Evolutionary conservation across 2,888 invertebrate genomes (phyloP).

Genomic region (Unio pictorum): DNA sequence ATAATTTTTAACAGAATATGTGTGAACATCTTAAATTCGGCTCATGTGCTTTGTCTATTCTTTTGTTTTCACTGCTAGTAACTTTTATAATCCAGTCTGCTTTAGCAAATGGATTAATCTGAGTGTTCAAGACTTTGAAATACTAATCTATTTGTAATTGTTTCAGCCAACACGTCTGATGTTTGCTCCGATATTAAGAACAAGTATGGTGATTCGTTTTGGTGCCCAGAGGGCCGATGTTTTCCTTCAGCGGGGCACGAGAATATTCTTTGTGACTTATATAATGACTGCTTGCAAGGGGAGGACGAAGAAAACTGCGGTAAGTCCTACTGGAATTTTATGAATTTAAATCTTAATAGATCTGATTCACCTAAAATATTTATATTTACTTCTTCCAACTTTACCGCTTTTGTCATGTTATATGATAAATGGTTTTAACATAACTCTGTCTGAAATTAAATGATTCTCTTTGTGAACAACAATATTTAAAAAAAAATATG

Average conservation of each 20-base stretch:
- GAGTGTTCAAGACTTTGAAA: too few relatives aligned
- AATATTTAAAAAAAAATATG: too few relatives aligned
- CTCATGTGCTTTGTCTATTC: too few relatives aligned
- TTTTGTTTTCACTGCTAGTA: too few relatives aligned
- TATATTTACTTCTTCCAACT: not conserved
- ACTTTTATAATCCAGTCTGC: too few relatives aligned
- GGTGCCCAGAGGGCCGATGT: constrained; percentile 51
- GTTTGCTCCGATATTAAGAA: not conserved
- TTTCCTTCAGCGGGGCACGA: constrained; percentile 31
- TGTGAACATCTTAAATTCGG: too few relatives aligned
- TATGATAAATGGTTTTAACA: not conserved
- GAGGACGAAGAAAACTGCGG: constrained; percentile 67
- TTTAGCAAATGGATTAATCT: too few relatives aligned
- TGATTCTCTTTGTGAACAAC: too few relatives aligned
- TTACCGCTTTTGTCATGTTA: not conserved
- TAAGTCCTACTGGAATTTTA: constrained; percentile 9
- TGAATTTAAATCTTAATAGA: not conserved
- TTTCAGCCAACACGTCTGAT: too few relatives aligned
- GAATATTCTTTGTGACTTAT: constrained; percentile 65
- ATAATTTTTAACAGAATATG: too few relatives aligned
- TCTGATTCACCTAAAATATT: not conserved
- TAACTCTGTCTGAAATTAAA: too few relatives aligned
- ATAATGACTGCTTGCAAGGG: constrained; percentile 70
- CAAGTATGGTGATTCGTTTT: constrained; percentile 16
- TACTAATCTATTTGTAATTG: too few relatives aligned